Base-by-base conservation (phyloP, 2,113 vertebrate species). In the Plecturocebus donacophilus region DNA sequence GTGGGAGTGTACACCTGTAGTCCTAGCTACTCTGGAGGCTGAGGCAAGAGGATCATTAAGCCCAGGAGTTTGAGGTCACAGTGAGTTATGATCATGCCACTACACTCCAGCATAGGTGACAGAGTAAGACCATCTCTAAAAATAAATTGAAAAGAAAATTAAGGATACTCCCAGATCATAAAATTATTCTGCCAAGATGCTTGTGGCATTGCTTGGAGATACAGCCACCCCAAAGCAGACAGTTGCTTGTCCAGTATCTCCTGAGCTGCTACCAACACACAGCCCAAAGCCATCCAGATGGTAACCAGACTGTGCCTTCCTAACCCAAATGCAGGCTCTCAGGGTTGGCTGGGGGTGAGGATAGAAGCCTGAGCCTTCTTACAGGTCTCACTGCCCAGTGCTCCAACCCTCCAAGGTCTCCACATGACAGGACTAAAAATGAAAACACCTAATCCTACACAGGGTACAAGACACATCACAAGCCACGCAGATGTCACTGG, bases 181-280 rank as follows among this genome's bases (percentile, higher is more conserved):
- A 96, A 79, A 66, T 40, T 25, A 21, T 35, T 35, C 75, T 92
- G 95, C 91, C 88, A 83, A 95, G 76, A 85, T 56, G 38, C 32
- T 2, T 52, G 52, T 79, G 84, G 73, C 96, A 66, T 64, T 21
- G 8, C 68, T 20, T 82, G 38, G 52, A 80, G 40, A 40, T 17
- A 75, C 30, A 47, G 45, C 40, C 68, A 30, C 52, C 93, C 73
- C 0, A 12, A 54, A 52, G 54, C 94, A 87, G 83, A 81, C 49
- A 49, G 21, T 27, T 2, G 0, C 3, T 58, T 8, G 10, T 70
- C 75, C 89, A 68, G 61, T 71, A 4, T 87, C 75, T 91, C 77
- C 83, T 94, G 42, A 91, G n/a, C 79, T 13, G 17, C 21, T 0
- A n/a, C 56, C 93, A 88, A 66, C 25, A 64, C 47, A 10, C n/a